phyloP scores from a whole-genome alignment of 2,888 invertebrate genomes.

The Odontocerum albicorne region DNA sequence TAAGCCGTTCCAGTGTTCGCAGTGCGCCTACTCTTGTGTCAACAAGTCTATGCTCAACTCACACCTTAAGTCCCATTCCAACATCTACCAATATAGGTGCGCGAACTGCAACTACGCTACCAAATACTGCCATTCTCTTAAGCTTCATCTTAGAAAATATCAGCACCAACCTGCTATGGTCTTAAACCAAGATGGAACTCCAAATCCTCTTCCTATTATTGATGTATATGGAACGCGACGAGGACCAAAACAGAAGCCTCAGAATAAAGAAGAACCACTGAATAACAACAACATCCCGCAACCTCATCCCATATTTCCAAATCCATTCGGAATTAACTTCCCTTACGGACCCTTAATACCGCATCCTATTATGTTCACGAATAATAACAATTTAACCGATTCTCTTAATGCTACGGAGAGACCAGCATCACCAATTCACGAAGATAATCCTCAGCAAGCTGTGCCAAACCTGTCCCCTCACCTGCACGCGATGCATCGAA shows the following conservation, averaged over 20 bases:
- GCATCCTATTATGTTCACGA: slow-evolving; percentile 54
- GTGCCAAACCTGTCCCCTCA: slow-evolving; percentile 24
- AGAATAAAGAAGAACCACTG: slow-evolving; percentile 47
- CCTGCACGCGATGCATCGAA: slow-evolving; percentile 45
- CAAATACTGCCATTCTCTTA: slow-evolving; percentile 97
- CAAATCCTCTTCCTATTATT: slow-evolving; percentile 84
- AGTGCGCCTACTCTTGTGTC: slow-evolving; percentile 90
- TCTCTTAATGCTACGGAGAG: slow-evolving; percentile 48
- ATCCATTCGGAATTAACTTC: slow-evolving; percentile 52
- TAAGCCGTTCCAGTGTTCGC: slow-evolving; percentile 92
- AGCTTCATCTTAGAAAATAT: slow-evolving; percentile 92
- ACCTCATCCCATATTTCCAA: slow-evolving; percentile 50
- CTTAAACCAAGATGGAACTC: slow-evolving; percentile 84
- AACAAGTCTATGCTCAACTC: slow-evolving; percentile 99
- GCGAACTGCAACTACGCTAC: slow-evolving; percentile 93
- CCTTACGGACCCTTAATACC: slow-evolving; percentile 54
- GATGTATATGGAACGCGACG: slow-evolving; percentile 89
- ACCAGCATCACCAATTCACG: slow-evolving; percentile 43
- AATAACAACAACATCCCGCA: slow-evolving; percentile 39
- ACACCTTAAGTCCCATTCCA: slow-evolving; percentile 94
- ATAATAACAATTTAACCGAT: slow-evolving; percentile 51
- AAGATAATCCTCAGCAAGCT: slow-evolving; percentile 30
- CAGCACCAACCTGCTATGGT: slow-evolving; percentile 89
- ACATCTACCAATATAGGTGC: slow-evolving; percentile 91
- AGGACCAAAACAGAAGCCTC: slow-evolving; percentile 72